These are phyloP conservation scores for Natrix natrix DNA, from an alignment of 2,797 vertebrate species.

Conservation along the genomic window DNA sequence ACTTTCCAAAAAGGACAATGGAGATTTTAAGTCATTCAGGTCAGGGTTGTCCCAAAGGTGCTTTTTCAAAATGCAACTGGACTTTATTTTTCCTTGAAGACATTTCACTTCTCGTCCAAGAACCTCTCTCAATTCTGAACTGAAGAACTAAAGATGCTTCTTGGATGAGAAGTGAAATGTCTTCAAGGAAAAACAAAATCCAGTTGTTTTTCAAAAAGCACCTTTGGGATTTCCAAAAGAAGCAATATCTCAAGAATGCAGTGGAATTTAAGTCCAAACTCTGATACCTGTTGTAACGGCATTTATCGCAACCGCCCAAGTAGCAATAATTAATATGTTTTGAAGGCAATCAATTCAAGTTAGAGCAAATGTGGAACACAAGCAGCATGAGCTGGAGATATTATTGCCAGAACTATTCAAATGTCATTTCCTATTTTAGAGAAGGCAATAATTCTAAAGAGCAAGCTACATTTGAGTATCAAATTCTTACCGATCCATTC, in stretches of 20 bases:
- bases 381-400: background rate
- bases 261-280: background rate
- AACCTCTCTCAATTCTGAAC: no score
- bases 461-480: background rate
- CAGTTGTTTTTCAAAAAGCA: background rate
- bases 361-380: background rate
- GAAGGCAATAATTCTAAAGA: background rate
- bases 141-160: no score
- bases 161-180: no score
- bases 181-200: no score
- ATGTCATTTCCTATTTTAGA: background rate
- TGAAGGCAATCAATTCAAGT: background rate
- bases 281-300: background rate
- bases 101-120: no score
- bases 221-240: background rate
- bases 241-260: background rate
- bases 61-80: no score
- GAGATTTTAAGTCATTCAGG: no score
- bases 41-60: no score
- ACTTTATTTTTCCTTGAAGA: no score
- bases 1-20: no score
- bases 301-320: background rate
- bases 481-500: background rate
- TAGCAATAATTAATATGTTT: background rate
- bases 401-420: background rate